Base-by-base conservation (phyloP, 2,888 invertebrate genomes). In the Steinernema carpocapsae region DNA sequence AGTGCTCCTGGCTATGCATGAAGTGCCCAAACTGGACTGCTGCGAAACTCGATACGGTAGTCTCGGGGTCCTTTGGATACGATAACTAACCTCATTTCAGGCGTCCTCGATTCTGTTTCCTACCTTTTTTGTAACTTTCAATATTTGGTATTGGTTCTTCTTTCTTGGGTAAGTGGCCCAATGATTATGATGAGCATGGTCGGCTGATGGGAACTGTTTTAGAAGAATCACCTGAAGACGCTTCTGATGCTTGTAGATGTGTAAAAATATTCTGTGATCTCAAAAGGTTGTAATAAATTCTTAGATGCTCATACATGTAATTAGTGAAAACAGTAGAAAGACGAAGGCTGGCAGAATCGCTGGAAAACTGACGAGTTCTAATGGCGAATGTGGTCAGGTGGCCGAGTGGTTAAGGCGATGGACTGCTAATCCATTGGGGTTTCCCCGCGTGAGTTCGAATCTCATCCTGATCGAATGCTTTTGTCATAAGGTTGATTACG, bases 111-210 rank as follows among this genome's bases (percentile, higher is more conserved):
- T 85, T 12, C 59, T 83, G 7, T 87, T 87, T 74, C 87, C 87
- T 1, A 71, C 80, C 14, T 81, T 76, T 74, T 87, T 87, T 73
- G 64, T 81, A 32, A 71, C 83, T n/a, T 87, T 87, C 80, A 87
- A 87, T 74, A 78, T 87, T 48, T 87, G 86, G 84, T 87, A 87
- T 76, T 87, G 87, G 87, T 82, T 86, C 77, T 78, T 87, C 29
- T 87, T 87, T 75, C 81, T 86, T 64, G 86, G 86, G 85, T 86
- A 76, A 77, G 82, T 77, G 32, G 14, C 48, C 17, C n/a, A n/a
- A n/a, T n/a, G n/a, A n/a, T n/a, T n/a, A n/a, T n/a, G n/a, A n/a
- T 46, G 22, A 3, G 22, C 14, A 1, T 22, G 59, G 24, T 7
- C 26, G 19, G 6, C 45, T 42, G 10, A 32, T 22, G 42, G 17